These are phyloP conservation scores for Listrodromus nycthemerus DNA, from an alignment of 2,888 invertebrate species.

Conservation along the genomic window DNA sequence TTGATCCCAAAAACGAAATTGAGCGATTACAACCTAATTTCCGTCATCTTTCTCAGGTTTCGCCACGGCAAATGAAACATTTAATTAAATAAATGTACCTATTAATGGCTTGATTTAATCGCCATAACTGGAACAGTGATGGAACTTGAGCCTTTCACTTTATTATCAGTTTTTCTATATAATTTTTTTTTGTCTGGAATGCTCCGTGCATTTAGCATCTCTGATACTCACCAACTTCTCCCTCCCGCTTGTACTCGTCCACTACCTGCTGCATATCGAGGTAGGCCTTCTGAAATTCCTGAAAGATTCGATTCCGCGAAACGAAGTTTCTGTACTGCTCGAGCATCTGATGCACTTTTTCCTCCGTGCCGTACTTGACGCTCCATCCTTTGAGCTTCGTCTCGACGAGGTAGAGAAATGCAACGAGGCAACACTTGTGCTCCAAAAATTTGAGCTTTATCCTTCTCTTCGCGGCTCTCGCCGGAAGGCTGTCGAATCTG, in stretches of 20 bases:
- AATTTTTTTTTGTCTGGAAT: no score
- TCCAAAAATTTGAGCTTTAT: constrained; percentile 95
- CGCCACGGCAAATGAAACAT: no score
- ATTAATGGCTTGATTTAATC: no score
- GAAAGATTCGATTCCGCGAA: constrained; percentile 96
- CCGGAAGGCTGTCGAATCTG: constrained; percentile 91
- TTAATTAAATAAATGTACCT: no score
- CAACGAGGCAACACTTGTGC: constrained; percentile 97
- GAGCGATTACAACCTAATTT: no score
- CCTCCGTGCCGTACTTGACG: constrained; percentile 93
- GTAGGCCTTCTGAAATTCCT: constrained; percentile 96
- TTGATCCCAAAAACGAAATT: no score
- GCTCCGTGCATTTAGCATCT: no score
- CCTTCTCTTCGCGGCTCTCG: constrained; percentile 92
- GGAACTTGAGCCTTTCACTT: no score
- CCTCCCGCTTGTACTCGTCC: constrained; percentile 95
- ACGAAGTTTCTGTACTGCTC: constrained; percentile 97
- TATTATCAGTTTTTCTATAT: no score
- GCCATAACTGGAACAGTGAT: no score
- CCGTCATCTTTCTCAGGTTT: no score
- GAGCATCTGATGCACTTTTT: constrained; percentile 92
- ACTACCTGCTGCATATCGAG: constrained; percentile 96
- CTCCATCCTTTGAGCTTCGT: constrained; percentile 95
- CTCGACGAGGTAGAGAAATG: constrained; percentile 95
- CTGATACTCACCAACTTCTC: constrained; percentile 89